Evolutionary conservation across 2,888 invertebrate genomes (phyloP).

Genomic region (Agonopterix subpropinquella): DNA sequence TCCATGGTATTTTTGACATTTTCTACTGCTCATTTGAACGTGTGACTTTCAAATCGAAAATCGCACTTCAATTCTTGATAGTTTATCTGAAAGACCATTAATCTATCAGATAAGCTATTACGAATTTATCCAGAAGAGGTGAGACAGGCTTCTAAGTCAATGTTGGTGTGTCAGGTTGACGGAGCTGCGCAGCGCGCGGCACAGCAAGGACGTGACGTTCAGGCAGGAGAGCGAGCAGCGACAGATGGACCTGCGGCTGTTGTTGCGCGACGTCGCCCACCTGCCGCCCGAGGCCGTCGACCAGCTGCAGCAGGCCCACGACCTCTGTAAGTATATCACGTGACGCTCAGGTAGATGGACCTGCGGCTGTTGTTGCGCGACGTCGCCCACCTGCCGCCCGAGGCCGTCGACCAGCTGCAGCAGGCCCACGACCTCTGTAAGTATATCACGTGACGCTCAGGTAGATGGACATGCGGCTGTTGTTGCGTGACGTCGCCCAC

Average conservation of each 20-base stretch:
- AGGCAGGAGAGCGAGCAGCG: slow-evolving; percentile 85
- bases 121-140: no score
- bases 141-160: not conserved
- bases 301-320: slow-evolving; percentile 83
- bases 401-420: slow-evolving; percentile 82
- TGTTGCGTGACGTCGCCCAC: slow-evolving; percentile 83
- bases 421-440: slow-evolving; percentile 86
- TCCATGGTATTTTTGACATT: no score
- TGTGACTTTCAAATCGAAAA: no score
- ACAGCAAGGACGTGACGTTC: slow-evolving; percentile 84
- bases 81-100: no score
- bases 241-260: slow-evolving; percentile 83
- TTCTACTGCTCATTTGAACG: no score
- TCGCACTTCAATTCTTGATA: no score
- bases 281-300: slow-evolving; percentile 84
- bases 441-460: slow-evolving; percentile 78
- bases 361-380: slow-evolving; percentile 84
- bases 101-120: no score
- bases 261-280: slow-evolving; percentile 83
- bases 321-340: slow-evolving; percentile 78
- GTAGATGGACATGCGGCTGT: slow-evolving; percentile 83
- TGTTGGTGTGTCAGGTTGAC: slow-evolving; percentile 73
- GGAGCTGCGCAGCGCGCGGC: slow-evolving; percentile 83
- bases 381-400: slow-evolving; percentile 82
- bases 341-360: slow-evolving; percentile 69